These are phyloP conservation scores for Stegostoma tigrinum DNA, from an alignment of 2,113 vertebrate species.

Conservation along the genomic window DNA sequence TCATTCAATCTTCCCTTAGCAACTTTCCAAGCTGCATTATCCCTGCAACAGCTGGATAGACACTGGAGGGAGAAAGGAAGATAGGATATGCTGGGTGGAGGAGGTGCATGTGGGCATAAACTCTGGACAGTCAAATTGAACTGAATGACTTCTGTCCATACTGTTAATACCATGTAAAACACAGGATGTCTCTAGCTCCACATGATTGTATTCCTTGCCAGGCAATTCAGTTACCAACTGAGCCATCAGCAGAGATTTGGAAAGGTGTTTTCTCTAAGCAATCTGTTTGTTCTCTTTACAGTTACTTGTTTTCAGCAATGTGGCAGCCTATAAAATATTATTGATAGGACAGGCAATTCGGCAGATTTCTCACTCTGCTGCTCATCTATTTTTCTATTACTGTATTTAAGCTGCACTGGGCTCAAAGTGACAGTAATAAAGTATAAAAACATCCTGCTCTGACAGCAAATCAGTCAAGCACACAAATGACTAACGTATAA, in stretches of 20 bases:
- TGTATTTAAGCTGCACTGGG: conserved; percentile 26
- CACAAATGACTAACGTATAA: conserved; percentile 21
- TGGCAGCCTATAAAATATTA: conserved; percentile 35
- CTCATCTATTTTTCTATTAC: conserved; percentile 37
- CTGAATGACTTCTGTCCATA: neutral
- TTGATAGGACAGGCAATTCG: conserved; percentile 29
- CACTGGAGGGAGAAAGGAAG: neutral
- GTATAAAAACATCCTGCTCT: conserved; percentile 28
- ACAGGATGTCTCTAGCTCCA: neutral
- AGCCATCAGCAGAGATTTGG: neutral
- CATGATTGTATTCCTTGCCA: neutral
- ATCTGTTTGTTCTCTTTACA: neutral
- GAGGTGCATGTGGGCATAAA: neutral
- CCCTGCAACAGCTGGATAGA: neutral
- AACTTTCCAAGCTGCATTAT: no score
- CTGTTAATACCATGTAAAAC: neutral
- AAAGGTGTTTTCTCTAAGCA: neutral
- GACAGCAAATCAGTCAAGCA: conserved; percentile 32
- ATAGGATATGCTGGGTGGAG: neutral
- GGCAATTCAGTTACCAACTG: neutral
- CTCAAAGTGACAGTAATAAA: conserved; percentile 37
- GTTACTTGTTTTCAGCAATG: neutral
- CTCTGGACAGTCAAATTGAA: neutral
- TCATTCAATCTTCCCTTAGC: no score
- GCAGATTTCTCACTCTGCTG: conserved; percentile 28